These are phyloP conservation scores for Epinephelus moara DNA, from an alignment of 2,113 vertebrate genomes.

Conservation along the genomic window DNA sequence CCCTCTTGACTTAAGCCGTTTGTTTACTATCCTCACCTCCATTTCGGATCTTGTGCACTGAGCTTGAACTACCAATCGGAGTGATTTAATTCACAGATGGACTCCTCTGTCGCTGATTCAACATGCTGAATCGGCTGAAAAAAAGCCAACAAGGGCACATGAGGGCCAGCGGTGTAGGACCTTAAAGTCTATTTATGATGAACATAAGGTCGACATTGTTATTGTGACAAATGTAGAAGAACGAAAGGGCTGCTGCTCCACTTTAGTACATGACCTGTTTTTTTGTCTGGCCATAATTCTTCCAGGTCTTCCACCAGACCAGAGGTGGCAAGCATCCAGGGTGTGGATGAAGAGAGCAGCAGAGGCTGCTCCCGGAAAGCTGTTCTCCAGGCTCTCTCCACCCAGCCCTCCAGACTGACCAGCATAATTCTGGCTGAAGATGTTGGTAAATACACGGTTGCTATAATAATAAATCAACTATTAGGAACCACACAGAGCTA, in stretches of 20 bases:
- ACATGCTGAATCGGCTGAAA: too few species aligned
- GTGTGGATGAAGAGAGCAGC: slow-evolving; percentile 79
- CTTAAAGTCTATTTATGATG: not conserved
- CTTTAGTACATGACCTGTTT: not conserved
- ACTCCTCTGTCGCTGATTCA: too few species aligned
- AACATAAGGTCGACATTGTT: not conserved
- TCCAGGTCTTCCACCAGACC: slow-evolving; percentile 93
- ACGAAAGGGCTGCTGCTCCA: not conserved
- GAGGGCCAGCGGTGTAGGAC: too few species aligned
- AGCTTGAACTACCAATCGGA: too few species aligned
- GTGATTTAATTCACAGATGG: too few species aligned
- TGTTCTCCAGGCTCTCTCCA: slow-evolving; percentile 91
- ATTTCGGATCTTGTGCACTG: too few species aligned
- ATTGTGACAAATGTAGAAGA: not conserved
- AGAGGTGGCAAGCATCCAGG: slow-evolving; percentile 92
- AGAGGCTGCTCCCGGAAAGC: slow-evolving; percentile 91
- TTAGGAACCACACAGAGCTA: not conserved
- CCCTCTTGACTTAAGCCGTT: too few species aligned
- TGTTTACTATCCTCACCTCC: too few species aligned
- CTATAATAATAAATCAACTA: not conserved
- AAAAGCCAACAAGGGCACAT: too few species aligned
- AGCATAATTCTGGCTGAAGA: slow-evolving; percentile 95
- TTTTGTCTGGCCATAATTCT: slow-evolving; percentile 11
- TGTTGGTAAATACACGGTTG: slow-evolving; percentile 84
- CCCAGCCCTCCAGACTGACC: slow-evolving; percentile 83